Evolutionary conservation across 2,113 vertebrate species (phyloP).

Genomic region (Ophthalmolycus amberensis): DNA sequence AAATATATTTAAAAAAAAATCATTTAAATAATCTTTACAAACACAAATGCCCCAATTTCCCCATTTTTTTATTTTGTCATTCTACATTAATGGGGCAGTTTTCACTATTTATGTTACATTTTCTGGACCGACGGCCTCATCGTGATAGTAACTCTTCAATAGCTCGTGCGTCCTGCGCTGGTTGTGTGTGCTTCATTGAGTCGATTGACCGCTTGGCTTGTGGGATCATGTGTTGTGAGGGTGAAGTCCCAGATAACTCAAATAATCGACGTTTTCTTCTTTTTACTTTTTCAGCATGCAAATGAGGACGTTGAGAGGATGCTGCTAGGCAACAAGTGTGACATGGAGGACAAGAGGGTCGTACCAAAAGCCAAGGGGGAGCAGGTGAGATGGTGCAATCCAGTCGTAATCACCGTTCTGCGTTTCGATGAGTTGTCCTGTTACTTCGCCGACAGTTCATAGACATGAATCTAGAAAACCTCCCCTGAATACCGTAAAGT

Average conservation of each 20-base stretch:
- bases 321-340: slow-evolving; percentile 99
- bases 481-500: neutral
- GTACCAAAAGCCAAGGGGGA: slow-evolving; percentile 98
- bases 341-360: slow-evolving; percentile 99
- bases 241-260: neutral
- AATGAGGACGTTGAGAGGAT: slow-evolving; percentile 99
- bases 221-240: neutral
- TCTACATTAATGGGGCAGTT: neutral
- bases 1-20: no score
- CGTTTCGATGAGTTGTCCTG: neutral
- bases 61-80: no score
- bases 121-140: no score
- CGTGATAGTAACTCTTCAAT: no score
- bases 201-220: neutral
- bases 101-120: no score
- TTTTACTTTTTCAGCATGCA: slow-evolving; percentile 90
- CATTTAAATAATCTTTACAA: no score
- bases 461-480: neutral
- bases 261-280: neutral
- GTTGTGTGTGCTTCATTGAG: no score
- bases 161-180: no score
- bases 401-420: neutral
- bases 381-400: slow-evolving; percentile 86
- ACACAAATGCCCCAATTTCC: no score
- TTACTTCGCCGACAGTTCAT: neutral